Evolutionary conservation across 2,113 vertebrate species (phyloP), one percentile per base, ranked within the genome.

Genomic region (Sceloporus undulatus): DNA sequence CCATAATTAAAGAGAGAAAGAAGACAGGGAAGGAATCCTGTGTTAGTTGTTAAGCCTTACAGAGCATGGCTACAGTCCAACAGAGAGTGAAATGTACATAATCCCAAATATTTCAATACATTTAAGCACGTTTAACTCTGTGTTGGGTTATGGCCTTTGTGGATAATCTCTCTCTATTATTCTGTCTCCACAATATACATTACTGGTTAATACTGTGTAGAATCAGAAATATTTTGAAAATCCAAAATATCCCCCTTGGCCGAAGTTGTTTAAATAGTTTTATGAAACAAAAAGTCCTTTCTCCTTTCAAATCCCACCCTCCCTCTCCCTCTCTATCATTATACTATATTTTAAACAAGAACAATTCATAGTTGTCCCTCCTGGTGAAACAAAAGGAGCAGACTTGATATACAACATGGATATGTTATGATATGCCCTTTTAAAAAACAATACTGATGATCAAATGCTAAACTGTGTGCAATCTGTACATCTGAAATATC

Each of bases 1-100:
- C 83, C 74, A 1, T 19, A 10, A 91, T 73, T 90, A 82, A 1
- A 38, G 56, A 38, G 1, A 87, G 78, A 27, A 76, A 38, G 87
- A 80, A 78, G 34, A 1, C 29, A 90, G 11, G 29, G 1, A 16
- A 42, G 23, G 59, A 11, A 70, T 82, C 76, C 10, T 9, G 8
- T 0, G 0, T 10, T 38, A 11, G 11, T 42, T 82, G 59, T 75
- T 62, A 65, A 71, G 29, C 59, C 3, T 52, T 18, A 9, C 19
- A 9, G 0, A 0, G 65, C 7, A n/a, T 75, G 79, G 52, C 21
- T 80, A 38, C 42, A n/a, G 29, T 54, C 62, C 16, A 52, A 68
- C n/a, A 75, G 73, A 84, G 52, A 85, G 48, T 40, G 59, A 62
- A n/a, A 52, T 38, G 40, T 79, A 18, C 59, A 79, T 27, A 14